A percentile compares a stretch with the other conserved stretches of the same genome.
phyloP scores from a whole-genome alignment of 1,140 invertebrate genomes.

The Limonius californicus region DNA sequence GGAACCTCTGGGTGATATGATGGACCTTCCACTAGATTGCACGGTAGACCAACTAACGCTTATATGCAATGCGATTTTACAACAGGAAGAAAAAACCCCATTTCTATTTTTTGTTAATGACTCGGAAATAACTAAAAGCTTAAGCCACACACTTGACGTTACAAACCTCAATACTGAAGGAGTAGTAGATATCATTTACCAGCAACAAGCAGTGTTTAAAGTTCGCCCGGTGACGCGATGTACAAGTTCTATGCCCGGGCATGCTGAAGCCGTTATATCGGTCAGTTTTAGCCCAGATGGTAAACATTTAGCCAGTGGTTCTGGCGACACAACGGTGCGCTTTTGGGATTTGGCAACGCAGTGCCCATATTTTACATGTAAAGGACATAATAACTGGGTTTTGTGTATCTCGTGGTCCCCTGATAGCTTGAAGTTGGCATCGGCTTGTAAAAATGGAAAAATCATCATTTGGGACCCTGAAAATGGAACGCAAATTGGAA shows the following conservation, averaged over 20 bases:
- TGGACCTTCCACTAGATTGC: constrained; percentile 78
- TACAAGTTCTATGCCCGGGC: constrained; percentile 84
- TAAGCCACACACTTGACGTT: constrained; percentile 65
- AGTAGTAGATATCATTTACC: constrained; percentile 90
- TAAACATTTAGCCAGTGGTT: constrained; percentile 87
- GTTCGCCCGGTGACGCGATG: constrained; percentile 80
- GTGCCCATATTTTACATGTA: constrained; percentile 85
- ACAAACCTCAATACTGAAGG: constrained; percentile 69
- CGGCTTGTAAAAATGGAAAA: constrained; percentile 91
- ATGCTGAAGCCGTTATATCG: constrained; percentile 93
- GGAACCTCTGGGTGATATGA: constrained; percentile 73
- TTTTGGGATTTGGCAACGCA: constrained; percentile 97
- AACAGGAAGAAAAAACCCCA: constrained; percentile 74
- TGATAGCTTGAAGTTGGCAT: constrained; percentile 86
- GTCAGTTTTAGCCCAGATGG: constrained; percentile 93
- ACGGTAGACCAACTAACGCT: constrained; percentile 79
- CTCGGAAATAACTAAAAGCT: constrained; percentile 74
- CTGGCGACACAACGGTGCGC: constrained; percentile 94
- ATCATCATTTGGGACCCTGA: constrained; percentile 89
- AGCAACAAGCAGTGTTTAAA: constrained; percentile 95
- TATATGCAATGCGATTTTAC: constrained; percentile 86
- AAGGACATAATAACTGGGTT: constrained; percentile 94
- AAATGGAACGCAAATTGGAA: constrained; percentile 83
- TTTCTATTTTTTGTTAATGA: constrained; percentile 91
- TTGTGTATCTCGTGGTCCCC: constrained; percentile 94